phyloP scores from a whole-genome alignment of 1,140 invertebrate species.

The Dendroctonus ponderosae region DNA sequence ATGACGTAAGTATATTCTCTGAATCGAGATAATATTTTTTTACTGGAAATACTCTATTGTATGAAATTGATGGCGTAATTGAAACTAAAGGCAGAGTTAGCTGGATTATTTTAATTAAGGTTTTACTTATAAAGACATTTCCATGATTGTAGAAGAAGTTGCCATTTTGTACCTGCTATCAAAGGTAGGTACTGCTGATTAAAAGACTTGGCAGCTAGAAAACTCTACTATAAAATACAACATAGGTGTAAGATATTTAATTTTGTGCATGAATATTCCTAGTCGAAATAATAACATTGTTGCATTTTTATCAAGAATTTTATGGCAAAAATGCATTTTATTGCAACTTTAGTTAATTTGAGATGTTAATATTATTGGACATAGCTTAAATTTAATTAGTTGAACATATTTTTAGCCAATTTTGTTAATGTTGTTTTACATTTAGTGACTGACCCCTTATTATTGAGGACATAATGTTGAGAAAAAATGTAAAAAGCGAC shows the following conservation, averaged over 20 bases:
- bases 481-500: background rate
- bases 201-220: too few species aligned
- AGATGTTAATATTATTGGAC: conserved; percentile 24
- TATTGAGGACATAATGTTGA: background rate
- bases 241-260: too few species aligned
- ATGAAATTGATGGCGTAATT: too few species aligned
- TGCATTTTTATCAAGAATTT: background rate
- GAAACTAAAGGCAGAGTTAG: too few species aligned
- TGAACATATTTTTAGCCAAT: conserved; percentile 11
- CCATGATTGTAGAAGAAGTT: background rate
- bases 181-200: background rate
- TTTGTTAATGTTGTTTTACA: conserved; percentile 14
- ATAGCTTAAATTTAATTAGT: conserved; percentile 16
- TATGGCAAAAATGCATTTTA: conserved; percentile 20
- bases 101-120: too few species aligned
- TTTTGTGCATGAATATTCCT: too few species aligned
- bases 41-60: too few species aligned
- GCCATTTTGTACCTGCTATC: conserved; percentile 9
- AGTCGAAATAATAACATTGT: too few species aligned
- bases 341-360: conserved; percentile 11
- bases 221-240: too few species aligned
- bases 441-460: conserved; percentile 4
- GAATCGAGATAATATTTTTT: too few species aligned
- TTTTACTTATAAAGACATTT: conserved; percentile 9
- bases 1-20: too few species aligned